Evolutionary conservation across 1,140 invertebrate species (phyloP).

Genomic region (Pseudomyrmex flavicornis): DNA sequence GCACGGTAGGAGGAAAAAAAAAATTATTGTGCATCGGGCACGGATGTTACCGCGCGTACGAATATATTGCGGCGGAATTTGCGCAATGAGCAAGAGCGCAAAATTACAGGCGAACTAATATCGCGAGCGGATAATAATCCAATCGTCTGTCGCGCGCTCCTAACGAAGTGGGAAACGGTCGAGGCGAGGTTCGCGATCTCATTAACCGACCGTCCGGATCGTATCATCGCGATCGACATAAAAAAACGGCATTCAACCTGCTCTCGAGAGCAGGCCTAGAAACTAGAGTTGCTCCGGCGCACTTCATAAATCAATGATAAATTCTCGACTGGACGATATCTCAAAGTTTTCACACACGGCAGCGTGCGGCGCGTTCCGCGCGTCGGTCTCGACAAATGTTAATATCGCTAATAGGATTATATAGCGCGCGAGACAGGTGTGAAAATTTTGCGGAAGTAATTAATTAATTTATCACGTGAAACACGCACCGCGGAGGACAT

Average conservation of each 20-base stretch:
- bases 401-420: not conserved
- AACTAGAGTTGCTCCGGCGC: constrained; percentile 22
- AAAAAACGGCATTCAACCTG: constrained; percentile 50
- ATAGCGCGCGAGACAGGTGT: not conserved
- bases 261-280: constrained; percentile 2
- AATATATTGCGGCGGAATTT: not conserved
- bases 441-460: not conserved
- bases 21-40: not conserved
- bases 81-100: not conserved
- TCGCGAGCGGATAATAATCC: not conserved
- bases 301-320: constrained; percentile 59
- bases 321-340: constrained; percentile 18
- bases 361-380: not conserved
- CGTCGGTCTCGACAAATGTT: constrained; percentile 32
- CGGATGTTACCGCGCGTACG: not conserved
- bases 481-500: not conserved
- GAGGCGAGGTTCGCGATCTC: constrained; percentile 44
- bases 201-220: constrained; percentile 4
- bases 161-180: not conserved
- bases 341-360: constrained; percentile 22
- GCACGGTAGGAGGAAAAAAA: too few species aligned
- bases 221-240: constrained; percentile 13
- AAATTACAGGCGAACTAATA: not conserved
- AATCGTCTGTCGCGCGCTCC: too few species aligned
- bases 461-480: not conserved